A percentile compares a stretch with the other conserved stretches of the same genome.
Conservation (phyloP, 1,140 invertebrate genomes). For the Lepidurus arcticus region DNA sequence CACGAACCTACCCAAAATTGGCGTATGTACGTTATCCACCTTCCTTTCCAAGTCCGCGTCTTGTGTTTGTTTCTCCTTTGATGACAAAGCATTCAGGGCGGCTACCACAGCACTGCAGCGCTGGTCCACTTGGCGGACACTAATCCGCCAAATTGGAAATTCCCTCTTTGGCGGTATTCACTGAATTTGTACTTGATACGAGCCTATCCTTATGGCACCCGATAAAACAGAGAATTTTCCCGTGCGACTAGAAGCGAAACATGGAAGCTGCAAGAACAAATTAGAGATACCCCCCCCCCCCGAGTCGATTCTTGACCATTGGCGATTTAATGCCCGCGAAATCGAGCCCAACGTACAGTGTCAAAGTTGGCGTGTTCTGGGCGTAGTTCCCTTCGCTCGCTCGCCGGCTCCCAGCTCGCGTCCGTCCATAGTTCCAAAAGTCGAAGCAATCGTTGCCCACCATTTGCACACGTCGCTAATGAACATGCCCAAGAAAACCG, state of each 20-base stretch:
- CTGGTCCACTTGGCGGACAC: background rate
- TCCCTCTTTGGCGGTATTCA: too few species aligned
- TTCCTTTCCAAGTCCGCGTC: slow-evolving; percentile 17
- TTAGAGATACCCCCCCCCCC: too few species aligned
- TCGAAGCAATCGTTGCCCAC: slow-evolving; percentile 17
- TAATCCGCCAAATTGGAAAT: background rate
- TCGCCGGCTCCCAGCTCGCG: background rate
- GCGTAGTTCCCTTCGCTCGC: background rate
- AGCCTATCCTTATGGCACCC: too few species aligned
- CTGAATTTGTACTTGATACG: too few species aligned
- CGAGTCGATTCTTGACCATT: background rate
- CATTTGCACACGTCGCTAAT: slow-evolving; percentile 18
- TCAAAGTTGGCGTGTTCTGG: background rate
- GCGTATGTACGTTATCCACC: background rate
- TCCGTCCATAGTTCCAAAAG: background rate
- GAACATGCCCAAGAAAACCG: background rate
- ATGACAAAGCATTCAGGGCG: too few species aligned
- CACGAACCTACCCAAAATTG: background rate
- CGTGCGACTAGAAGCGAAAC: too few species aligned
- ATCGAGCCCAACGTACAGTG: background rate
- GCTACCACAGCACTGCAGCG: background rate
- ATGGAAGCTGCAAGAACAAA: too few species aligned
- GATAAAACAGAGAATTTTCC: too few species aligned
- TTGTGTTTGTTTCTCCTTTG: slow-evolving; percentile 22
- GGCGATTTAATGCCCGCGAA: background rate